Percentiles rank a stretch among this genome's conserved stretches.
Conservation (phyloP, 2,888 invertebrate genomes). For the Lissonota sp. region DNA sequence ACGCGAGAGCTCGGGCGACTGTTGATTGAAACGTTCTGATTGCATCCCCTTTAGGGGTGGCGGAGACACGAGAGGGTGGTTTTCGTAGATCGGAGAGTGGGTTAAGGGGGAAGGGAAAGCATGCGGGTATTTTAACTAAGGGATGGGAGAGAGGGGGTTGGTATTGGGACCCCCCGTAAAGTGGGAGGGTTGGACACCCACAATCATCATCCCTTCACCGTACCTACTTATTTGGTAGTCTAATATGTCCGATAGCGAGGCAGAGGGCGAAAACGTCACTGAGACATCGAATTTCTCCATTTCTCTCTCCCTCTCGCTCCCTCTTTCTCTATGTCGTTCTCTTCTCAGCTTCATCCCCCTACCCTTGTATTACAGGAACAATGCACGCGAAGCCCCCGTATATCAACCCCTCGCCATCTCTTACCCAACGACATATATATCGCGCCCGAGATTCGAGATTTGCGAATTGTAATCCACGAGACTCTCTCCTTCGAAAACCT, state of each 20-base stretch:
- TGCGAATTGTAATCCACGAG: constrained; percentile 47
- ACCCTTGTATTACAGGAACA: constrained; percentile 19
- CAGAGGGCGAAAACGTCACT: constrained; percentile 61
- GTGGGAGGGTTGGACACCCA: constrained; percentile 47
- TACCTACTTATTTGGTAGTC: constrained; percentile 84
- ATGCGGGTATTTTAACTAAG: constrained; percentile 59
- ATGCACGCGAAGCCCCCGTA: constrained; percentile 29
- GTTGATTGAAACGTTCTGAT: constrained; percentile 84
- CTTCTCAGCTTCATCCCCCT: constrained; percentile 21
- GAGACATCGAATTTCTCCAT: constrained; percentile 1
- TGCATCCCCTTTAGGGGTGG: constrained; percentile 81
- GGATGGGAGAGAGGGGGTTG: not conserved
- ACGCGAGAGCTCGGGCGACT: constrained; percentile 73
- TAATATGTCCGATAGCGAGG: constrained; percentile 79
- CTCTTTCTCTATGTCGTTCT: constrained; percentile 1
- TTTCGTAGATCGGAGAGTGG: constrained; percentile 64
- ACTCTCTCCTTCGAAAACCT: not conserved
- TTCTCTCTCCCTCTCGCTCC: constrained; percentile 17
- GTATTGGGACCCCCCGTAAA: constrained; percentile 41
- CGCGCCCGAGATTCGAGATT: constrained; percentile 46
- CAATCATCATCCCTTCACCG: constrained; percentile 63
- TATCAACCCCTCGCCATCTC: constrained; percentile 36
- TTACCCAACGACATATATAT: constrained; percentile 3
- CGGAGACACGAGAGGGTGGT: constrained; percentile 66
- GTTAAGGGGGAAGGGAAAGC: constrained; percentile 63